These are phyloP conservation scores for Callipepla californica DNA, from an alignment of 2,113 vertebrate genomes.

Conservation along the genomic window DNA sequence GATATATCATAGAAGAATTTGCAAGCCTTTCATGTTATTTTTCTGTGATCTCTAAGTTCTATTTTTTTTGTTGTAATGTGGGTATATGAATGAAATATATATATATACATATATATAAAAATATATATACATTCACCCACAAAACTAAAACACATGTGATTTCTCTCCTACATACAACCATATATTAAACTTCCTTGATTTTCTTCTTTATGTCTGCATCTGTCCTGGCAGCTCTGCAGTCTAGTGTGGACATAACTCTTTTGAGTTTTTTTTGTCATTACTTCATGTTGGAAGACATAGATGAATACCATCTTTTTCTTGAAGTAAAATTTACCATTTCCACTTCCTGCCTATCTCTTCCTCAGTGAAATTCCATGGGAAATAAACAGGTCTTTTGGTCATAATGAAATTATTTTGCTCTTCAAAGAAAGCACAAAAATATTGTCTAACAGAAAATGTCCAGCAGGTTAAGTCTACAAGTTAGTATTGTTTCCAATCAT, in stretches of 20 bases:
- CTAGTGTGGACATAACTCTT: background rate
- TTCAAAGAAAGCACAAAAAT: background rate
- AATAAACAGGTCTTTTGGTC: background rate
- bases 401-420: background rate
- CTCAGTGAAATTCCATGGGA: background rate
- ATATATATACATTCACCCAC: background rate
- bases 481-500: background rate
- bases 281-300: background rate
- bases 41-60: background rate
- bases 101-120: background rate
- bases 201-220: background rate
- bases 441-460: background rate
- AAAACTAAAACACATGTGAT: accelerated
- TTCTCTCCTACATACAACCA: background rate
- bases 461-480: background rate
- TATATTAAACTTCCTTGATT: background rate
- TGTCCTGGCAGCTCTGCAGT: background rate
- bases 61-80: background rate
- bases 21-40: background rate
- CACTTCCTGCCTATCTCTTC: background rate
- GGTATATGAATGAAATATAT: background rate
- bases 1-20: background rate
- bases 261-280: background rate
- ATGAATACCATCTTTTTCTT: background rate
- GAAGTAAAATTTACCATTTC: background rate